These are phyloP conservation scores for Callyntrura guangdongensis DNA, from an alignment of 2,888 invertebrate genomes.

Conservation along the genomic window DNA sequence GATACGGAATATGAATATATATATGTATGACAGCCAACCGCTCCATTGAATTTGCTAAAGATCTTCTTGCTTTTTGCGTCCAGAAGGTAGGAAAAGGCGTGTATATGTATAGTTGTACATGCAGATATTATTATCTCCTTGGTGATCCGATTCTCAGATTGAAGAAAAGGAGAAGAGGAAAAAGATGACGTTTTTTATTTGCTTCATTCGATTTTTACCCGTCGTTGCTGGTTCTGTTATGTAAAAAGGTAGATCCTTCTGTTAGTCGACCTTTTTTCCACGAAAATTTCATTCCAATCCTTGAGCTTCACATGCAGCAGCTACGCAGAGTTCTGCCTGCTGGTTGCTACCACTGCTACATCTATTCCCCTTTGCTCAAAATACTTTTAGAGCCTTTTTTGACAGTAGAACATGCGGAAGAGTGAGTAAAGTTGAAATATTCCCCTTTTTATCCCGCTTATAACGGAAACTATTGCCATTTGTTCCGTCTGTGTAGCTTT, in stretches of 20 bases:
- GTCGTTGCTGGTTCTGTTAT: neutral
- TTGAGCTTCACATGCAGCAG: too few species aligned
- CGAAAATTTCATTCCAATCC: slow-evolving; percentile 20
- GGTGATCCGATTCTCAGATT: slow-evolving; percentile 20
- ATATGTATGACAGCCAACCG: too few species aligned
- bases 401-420: too few species aligned
- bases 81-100: neutral
- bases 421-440: too few species aligned
- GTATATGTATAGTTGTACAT: neutral
- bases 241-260: slow-evolving; percentile 18
- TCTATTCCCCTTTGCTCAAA: neutral
- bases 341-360: neutral
- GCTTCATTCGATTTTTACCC: slow-evolving; percentile 49
- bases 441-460: too few species aligned
- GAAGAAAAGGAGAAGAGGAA: neutral
- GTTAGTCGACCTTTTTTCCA: slow-evolving; percentile 1
- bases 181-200: slow-evolving; percentile 48
- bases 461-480: too few species aligned
- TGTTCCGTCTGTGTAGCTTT: too few species aligned
- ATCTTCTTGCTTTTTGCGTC: too few species aligned
- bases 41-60: slow-evolving; percentile 56
- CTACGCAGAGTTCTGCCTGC: too few species aligned
- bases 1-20: neutral
- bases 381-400: neutral
- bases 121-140: neutral